Evolutionary conservation across 2,888 invertebrate genomes (phyloP).

Genomic region (Agriopis marginaria): DNA sequence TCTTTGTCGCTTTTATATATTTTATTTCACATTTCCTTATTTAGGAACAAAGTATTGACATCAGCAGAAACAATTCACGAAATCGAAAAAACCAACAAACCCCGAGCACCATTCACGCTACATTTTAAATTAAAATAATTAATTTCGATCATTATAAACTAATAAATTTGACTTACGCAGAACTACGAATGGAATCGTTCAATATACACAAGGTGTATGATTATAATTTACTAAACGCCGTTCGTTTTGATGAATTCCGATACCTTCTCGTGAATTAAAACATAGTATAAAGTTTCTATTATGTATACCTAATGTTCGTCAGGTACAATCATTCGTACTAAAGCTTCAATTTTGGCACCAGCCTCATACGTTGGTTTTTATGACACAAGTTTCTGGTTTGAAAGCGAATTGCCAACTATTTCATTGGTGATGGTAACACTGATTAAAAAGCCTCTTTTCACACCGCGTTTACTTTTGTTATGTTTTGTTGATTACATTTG

Average conservation of each 20-base stretch:
- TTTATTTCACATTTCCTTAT: not conserved
- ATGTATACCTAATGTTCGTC: conserved; percentile 12
- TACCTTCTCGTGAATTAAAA: conserved; percentile 54
- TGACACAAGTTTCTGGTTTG: not conserved
- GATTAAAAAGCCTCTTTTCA: not conserved
- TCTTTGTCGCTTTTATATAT: not conserved
- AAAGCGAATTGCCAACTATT: not conserved
- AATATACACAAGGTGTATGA: conserved; percentile 48
- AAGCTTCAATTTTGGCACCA: conserved; percentile 38
- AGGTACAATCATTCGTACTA: conserved; percentile 15
- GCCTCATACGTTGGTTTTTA: conserved; percentile 12
- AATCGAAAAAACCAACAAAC: conserved; percentile 21
- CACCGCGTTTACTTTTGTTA: not conserved
- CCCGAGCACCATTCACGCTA: conserved; percentile 21
- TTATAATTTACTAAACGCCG: conserved; percentile 40
- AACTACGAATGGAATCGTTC: conserved; percentile 55
- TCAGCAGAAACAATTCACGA: conserved; percentile 8
- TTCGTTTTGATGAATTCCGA: conserved; percentile 67
- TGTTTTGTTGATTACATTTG: not conserved
- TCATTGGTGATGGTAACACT: not conserved
- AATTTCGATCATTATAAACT: conserved; percentile 48
- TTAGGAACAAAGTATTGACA: conserved; percentile 12
- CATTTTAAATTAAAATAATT: conserved; percentile 44
- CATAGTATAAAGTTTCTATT: conserved; percentile 2
- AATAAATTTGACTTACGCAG: conserved; percentile 53